Conservation (phyloP, 2,888 invertebrate species). For the Margaritifera margaritifera region DNA sequence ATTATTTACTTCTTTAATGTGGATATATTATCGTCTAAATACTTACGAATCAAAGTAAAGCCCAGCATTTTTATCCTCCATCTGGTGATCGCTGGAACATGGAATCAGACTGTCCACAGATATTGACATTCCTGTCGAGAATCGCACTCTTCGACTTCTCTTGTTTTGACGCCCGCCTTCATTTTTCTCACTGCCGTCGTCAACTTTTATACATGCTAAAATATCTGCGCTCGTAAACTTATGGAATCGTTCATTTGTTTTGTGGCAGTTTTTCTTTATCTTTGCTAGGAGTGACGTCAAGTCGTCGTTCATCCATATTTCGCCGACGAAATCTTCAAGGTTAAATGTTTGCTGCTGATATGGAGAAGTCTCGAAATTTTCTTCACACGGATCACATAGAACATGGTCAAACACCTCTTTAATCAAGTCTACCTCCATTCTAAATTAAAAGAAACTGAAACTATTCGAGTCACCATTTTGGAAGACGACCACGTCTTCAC, state of each 20-base stretch:
- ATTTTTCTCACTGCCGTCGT: background rate
- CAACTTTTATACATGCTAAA: slow-evolving; percentile 30
- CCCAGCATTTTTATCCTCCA: background rate
- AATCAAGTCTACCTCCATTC: slow-evolving; percentile 15
- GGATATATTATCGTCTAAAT: too few relatives aligned
- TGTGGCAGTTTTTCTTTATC: slow-evolving; percentile 13
- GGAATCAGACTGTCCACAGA: slow-evolving; percentile 8
- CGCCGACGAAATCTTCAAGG: background rate
- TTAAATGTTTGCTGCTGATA: background rate
- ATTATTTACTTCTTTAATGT: too few relatives aligned
- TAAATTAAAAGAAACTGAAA: too few relatives aligned
- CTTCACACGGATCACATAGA: too few relatives aligned
- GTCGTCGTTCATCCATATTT: slow-evolving; percentile 7
- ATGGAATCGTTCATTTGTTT: slow-evolving; percentile 15
- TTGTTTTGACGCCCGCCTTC: background rate
- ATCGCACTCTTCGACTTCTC: slow-evolving; percentile 11
- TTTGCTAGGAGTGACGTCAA: slow-evolving; percentile 19
- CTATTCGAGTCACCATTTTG: too few relatives aligned
- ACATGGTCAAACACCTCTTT: slow-evolving; percentile 4
- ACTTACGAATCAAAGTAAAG: too few relatives aligned
- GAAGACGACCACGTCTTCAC: too few relatives aligned
- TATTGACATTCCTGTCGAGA: slow-evolving; percentile 15
- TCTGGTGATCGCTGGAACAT: slow-evolving; percentile 4
- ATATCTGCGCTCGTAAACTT: slow-evolving; percentile 21
- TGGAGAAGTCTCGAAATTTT: background rate